These are phyloP conservation scores for Cochlearius cochlearius DNA, from an alignment of 2,113 vertebrate species.

Conservation along the genomic window DNA sequence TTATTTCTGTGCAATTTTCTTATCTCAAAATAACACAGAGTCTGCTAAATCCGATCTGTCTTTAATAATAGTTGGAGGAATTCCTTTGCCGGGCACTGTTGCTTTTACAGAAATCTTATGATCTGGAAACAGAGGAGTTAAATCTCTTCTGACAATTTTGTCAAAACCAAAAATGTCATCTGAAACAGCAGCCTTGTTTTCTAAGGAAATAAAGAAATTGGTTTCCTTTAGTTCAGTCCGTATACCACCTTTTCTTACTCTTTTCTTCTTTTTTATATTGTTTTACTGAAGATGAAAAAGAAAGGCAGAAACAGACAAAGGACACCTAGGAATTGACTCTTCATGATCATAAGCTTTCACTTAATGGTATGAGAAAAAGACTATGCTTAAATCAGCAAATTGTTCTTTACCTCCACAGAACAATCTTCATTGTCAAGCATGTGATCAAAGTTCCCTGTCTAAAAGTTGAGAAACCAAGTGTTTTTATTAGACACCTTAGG, in stretches of 20 bases:
- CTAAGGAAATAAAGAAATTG: conserved; percentile 34
- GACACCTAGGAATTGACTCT: background rate
- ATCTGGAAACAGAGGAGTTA: conserved; percentile 64
- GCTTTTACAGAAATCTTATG: conserved; percentile 44
- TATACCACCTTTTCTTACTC: background rate
- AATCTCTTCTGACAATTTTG: conserved; percentile 69
- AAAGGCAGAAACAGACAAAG: conserved; percentile 17
- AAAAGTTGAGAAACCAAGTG: background rate
- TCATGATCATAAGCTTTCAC: conserved; percentile 33
- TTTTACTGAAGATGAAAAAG: conserved; percentile 42
- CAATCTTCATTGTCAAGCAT: background rate
- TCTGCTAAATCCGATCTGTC: conserved; percentile 63
- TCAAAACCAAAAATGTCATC: conserved; percentile 64
- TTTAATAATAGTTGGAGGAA: conserved; percentile 66
- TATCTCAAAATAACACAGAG: conserved; percentile 72
- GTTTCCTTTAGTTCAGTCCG: background rate
- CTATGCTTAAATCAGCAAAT: conserved; percentile 15
- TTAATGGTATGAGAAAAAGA: conserved; percentile 12
- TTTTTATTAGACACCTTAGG: conserved; percentile 5
- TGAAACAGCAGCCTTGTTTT: conserved; percentile 27
- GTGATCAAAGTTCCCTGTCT: conserved; percentile 36
- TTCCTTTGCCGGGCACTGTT: conserved; percentile 16
- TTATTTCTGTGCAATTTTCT: conserved; percentile 75
- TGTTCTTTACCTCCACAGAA: background rate
- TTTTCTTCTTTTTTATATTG: background rate